Evolutionary conservation across 2,888 invertebrate genomes (phyloP).

Genomic region (Luperina nickerlii): DNA sequence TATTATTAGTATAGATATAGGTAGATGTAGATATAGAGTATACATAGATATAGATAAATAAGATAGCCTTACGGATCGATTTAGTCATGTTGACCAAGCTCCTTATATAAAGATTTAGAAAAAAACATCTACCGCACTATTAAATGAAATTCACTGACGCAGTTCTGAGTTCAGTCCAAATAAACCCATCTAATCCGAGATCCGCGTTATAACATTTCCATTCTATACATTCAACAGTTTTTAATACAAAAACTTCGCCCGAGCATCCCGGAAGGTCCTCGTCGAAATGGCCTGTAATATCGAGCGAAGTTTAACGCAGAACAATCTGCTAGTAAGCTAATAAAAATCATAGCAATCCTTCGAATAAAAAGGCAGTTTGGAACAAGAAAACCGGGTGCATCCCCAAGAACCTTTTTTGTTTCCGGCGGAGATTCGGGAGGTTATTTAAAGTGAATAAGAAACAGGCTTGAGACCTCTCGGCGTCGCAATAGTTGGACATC

Average conservation of each 20-base stretch:
- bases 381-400: constrained; percentile 61
- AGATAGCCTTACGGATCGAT: too few relatives aligned
- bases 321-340: constrained; percentile 56
- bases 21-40: too few relatives aligned
- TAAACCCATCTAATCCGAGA: constrained; percentile 30
- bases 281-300: constrained; percentile 52
- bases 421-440: constrained; percentile 62
- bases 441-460: constrained; percentile 72
- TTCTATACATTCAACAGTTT: constrained; percentile 53
- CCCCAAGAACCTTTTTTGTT: constrained; percentile 62
- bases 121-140: constrained; percentile 5
- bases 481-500: constrained; percentile 61
- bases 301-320: constrained; percentile 45
- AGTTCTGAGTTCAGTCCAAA: constrained; percentile 12
- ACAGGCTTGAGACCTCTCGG: constrained; percentile 60
- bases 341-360: constrained; percentile 62
- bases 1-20: too few relatives aligned
- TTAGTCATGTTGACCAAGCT: background rate
- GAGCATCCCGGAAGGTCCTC: constrained; percentile 14
- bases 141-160: constrained; percentile 1
- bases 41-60: too few relatives aligned
- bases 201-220: constrained; percentile 26
- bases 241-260: constrained; percentile 56
- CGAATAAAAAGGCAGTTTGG: constrained; percentile 51
- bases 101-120: background rate